Base-by-base conservation (phyloP, 2,888 invertebrate species). In the Coleophora flavipennella region DNA sequence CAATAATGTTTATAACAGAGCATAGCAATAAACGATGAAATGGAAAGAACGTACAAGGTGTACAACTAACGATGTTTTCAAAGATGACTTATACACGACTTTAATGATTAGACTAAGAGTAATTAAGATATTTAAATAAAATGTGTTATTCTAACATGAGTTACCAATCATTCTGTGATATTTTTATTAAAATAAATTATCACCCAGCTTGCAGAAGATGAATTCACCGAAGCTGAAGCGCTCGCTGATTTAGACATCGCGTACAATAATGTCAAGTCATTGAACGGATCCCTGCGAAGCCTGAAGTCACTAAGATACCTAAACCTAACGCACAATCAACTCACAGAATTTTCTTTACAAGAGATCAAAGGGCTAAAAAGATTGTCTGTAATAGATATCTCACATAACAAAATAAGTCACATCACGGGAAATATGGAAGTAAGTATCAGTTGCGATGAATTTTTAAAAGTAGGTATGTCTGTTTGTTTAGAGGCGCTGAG, bases 261-360 rank as follows among this genome's bases (percentile, higher is more conserved):
- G 0, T 88, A 90, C 60, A 95, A 95, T 68, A 86, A 89, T 48
- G 78, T 94, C 1, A 88, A 86, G 38, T 87, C 90, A 1, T 67
- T 94, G 39, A 93, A 93, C 59, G 90, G 90, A 36, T 93, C 94
- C 0, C 65, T 94, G 32, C 81, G 89, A 52, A 90, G 90, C 32
- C 75, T 94, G 37, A 87, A 88, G 52, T 88, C 89, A 8, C 72
- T 95, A 13, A 86, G 87, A 47, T 88, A 87, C 48, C 85, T 92
- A 33, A 94, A 94, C 72, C 79, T 95, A 44, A 92, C 93, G 0
- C 89, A 90, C 62, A 95, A 95, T 63, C 83, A 86, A 31, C 84
- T 94, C 41, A 85, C 87, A 1, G 92, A 93, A 57, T 94, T 95
- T 74, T 93, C 93, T 0, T 87, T 94, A 58, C 89, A 91, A 64